These are phyloP conservation scores for Heliconius charithonia DNA, from an alignment of 2,888 invertebrate species.

Conservation along the genomic window DNA sequence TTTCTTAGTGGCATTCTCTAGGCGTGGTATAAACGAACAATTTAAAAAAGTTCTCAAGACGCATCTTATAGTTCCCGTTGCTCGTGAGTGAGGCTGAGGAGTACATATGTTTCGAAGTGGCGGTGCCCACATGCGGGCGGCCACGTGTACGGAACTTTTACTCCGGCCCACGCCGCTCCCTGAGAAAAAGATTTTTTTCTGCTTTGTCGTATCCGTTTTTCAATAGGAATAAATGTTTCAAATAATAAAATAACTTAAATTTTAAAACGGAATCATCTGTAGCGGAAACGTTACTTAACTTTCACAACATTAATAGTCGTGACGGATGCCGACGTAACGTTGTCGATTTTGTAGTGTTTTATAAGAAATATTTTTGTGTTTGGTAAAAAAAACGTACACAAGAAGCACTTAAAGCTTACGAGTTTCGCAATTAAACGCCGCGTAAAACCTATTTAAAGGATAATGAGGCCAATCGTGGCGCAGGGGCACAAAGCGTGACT, in stretches of 20 bases:
- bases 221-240: slow-evolving; percentile 19
- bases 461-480: too few relatives aligned
- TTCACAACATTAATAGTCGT: slow-evolving; percentile 2
- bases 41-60: slow-evolving; percentile 53
- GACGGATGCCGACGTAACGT: background rate
- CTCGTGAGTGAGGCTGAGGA: slow-evolving; percentile 17
- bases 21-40: slow-evolving; percentile 51
- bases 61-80: slow-evolving; percentile 21
- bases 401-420: too few relatives aligned
- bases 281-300: slow-evolving; percentile 25
- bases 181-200: slow-evolving; percentile 57
- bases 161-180: slow-evolving; percentile 54
- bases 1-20: slow-evolving; percentile 59
- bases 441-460: too few relatives aligned
- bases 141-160: slow-evolving; percentile 69
- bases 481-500: too few relatives aligned
- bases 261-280: slow-evolving; percentile 10
- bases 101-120: slow-evolving; percentile 68
- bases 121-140: slow-evolving; percentile 68
- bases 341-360: background rate
- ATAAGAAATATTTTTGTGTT: background rate
- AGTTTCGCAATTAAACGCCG: too few relatives aligned
- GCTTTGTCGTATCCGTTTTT: slow-evolving; percentile 36
- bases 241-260: background rate
- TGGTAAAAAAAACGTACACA: too few relatives aligned